Evolutionary conservation across 2,888 invertebrate genomes (phyloP).

Genomic region (Erebia epiphron): DNA sequence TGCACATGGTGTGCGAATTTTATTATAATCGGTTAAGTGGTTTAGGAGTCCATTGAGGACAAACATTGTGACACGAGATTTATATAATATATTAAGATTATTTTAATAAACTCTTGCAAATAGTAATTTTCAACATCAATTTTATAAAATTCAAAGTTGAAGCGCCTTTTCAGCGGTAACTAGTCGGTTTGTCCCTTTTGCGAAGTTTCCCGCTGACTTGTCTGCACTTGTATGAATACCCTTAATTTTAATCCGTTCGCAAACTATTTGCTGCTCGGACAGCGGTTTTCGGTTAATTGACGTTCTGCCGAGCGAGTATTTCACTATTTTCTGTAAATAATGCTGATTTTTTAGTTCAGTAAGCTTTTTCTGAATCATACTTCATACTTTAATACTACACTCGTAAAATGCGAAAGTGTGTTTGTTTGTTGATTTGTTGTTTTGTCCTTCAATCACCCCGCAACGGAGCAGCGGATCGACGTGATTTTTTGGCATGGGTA

Average conservation of each 20-base stretch:
- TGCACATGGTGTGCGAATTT: too few species aligned
- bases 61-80: too few species aligned
- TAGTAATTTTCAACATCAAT: slow-evolving; percentile 1
- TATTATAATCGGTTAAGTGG: too few species aligned
- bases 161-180: slow-evolving; percentile 3
- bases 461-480: too few species aligned
- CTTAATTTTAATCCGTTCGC: slow-evolving; percentile 54
- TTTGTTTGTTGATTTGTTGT: too few species aligned
- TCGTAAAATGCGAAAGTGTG: too few species aligned
- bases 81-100: too few species aligned
- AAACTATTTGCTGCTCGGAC: slow-evolving; percentile 52
- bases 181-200: slow-evolving; percentile 24
- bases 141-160: slow-evolving; percentile 8
- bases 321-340: slow-evolving; percentile 24
- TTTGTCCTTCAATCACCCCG: too few species aligned
- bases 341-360: background rate
- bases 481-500: too few species aligned
- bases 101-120: background rate
- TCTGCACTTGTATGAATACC: slow-evolving; percentile 49
- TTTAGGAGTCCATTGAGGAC: too few species aligned
- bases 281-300: slow-evolving; percentile 49
- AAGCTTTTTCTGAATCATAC: background rate
- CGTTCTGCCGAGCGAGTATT: slow-evolving; percentile 27
- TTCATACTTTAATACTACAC: too few species aligned
- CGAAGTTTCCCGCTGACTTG: slow-evolving; percentile 41